phyloP scores from a whole-genome alignment of 2,797 vertebrate species.

The Melanotaenia parkinsoni region DNA sequence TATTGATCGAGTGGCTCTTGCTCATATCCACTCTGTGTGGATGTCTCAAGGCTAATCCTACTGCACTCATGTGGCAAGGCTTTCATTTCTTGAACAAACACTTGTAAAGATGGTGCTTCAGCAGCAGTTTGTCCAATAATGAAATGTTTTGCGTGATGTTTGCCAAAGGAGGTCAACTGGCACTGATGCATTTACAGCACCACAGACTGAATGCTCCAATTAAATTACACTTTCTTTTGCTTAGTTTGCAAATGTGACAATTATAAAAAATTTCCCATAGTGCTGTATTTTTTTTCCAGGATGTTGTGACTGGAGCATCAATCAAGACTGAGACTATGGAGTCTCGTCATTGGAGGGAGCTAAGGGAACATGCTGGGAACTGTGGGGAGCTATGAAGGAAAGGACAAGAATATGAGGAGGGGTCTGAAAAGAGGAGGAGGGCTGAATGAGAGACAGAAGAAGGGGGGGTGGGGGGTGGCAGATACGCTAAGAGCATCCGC shows the following conservation, averaged over 20 bases:
- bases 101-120: constrained; percentile 33
- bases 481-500: constrained; percentile 61
- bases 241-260: constrained; percentile 9
- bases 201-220: constrained; percentile 21
- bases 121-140: constrained; percentile 54
- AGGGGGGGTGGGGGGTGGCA: constrained; percentile 44
- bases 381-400: constrained; percentile 38
- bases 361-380: constrained; percentile 30
- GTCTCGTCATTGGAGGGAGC: constrained; percentile 29
- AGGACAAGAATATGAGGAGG: constrained; percentile 44
- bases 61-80: constrained; percentile 22
- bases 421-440: constrained; percentile 6
- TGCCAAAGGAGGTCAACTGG: constrained; percentile 20
- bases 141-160: constrained; percentile 40
- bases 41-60: constrained; percentile 52
- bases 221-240: not conserved
- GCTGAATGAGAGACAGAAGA: constrained; percentile 15
- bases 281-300: not conserved
- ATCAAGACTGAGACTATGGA: constrained; percentile 23
- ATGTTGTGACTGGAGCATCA: constrained; percentile 21
- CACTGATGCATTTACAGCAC: constrained; percentile 16
- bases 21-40: constrained; percentile 24
- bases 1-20: constrained; percentile 61
- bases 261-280: constrained; percentile 5
- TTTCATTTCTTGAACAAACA: constrained; percentile 74